A percentile compares a stretch with the other conserved stretches of the same genome.
phyloP scores from a whole-genome alignment of 2,797 vertebrate species.

The Acrossocheilus fasciatus region DNA sequence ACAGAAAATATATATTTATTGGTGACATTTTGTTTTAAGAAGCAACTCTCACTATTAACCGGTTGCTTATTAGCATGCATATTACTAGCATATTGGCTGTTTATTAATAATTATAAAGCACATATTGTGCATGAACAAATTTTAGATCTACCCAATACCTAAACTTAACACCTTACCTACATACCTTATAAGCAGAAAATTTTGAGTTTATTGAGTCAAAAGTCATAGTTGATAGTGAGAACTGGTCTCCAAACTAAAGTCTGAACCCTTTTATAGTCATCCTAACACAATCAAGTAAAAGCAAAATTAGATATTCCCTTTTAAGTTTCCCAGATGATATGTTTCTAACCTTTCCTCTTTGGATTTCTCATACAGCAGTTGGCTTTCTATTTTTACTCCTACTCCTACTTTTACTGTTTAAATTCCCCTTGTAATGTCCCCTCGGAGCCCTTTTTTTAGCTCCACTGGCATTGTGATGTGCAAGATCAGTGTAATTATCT shows the following conservation, averaged over 20 bases:
- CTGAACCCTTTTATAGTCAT: background rate
- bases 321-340: background rate
- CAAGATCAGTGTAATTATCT: conserved; percentile 46
- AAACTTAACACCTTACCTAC: background rate
- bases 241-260: background rate
- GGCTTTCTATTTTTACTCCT: background rate
- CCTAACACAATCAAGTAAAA: background rate
- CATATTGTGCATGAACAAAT: background rate
- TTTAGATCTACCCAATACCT: background rate
- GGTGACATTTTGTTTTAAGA: background rate
- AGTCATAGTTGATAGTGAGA: background rate
- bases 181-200: background rate
- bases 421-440: conserved; percentile 4
- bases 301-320: background rate
- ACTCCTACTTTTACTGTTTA: background rate
- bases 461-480: conserved; percentile 2
- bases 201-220: background rate
- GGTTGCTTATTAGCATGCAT: background rate
- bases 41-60: background rate
- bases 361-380: background rate
- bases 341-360: background rate
- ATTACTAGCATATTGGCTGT: background rate
- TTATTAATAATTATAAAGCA: background rate
- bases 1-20: background rate
- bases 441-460: background rate